Evolutionary conservation across 2,113 vertebrate genomes (phyloP).

Genomic region (Rhinogobius similis): DNA sequence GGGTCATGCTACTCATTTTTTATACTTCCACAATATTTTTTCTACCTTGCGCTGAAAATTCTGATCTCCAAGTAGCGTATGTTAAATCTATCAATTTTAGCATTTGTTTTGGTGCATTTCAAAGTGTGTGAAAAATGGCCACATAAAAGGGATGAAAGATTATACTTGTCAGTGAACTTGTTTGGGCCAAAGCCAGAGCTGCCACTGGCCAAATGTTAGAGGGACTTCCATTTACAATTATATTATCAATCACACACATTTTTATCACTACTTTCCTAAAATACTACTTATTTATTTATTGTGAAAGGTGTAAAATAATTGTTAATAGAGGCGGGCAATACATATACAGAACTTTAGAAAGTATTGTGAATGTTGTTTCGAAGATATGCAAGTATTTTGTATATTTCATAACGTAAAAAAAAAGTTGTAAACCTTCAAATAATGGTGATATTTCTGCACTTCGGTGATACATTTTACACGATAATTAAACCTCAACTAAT

Average conservation of each 20-base stretch:
- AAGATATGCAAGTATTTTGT: too few relatives aligned
- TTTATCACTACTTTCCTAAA: too few relatives aligned
- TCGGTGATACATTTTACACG: too few relatives aligned
- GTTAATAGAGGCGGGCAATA: too few relatives aligned
- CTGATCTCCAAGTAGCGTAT: conserved; percentile 28
- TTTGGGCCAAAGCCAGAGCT: background rate
- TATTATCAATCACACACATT: background rate
- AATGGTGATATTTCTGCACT: too few relatives aligned
- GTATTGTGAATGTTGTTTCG: too few relatives aligned
- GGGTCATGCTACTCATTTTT: conserved; percentile 59
- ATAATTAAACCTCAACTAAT: too few relatives aligned
- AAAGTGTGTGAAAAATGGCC: conserved; percentile 15
- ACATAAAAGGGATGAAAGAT: conserved; percentile 6
- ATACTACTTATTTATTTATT: too few relatives aligned
- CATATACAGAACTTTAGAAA: too few relatives aligned
- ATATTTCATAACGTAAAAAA: too few relatives aligned
- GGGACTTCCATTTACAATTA: background rate
- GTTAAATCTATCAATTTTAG: conserved; percentile 53
- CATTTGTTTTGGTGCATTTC: conserved; percentile 43
- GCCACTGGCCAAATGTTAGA: background rate
- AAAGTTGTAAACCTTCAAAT: too few relatives aligned
- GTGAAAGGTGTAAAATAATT: too few relatives aligned
- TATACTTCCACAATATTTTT: background rate
- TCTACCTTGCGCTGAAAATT: conserved; percentile 28
- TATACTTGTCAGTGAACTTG: background rate